phyloP scores from a whole-genome alignment of 1,140 invertebrate genomes.

The Drosophila jambulina region DNA sequence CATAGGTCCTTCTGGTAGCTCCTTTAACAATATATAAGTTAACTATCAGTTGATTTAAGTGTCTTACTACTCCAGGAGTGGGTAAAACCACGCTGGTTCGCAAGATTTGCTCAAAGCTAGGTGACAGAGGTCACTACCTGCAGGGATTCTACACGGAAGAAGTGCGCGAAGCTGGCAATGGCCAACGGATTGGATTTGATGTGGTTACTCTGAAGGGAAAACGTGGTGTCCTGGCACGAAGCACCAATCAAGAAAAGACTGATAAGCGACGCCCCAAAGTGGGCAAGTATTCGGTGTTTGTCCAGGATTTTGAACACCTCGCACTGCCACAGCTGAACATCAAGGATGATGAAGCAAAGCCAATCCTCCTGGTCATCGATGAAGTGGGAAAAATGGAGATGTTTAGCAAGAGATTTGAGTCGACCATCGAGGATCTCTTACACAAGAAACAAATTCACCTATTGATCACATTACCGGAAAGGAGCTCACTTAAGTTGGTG shows the following conservation, averaged over 20 bases:
- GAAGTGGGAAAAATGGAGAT: slow-evolving; percentile 72
- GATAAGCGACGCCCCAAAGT: slow-evolving; percentile 49
- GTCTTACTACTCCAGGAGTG: slow-evolving; percentile 21
- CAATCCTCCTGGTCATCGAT: slow-evolving; percentile 52
- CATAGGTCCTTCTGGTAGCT: slow-evolving; percentile 57
- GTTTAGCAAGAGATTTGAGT: slow-evolving; percentile 49
- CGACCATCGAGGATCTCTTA: slow-evolving; percentile 13
- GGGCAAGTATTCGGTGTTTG: slow-evolving; percentile 64
- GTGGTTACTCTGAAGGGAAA: slow-evolving; percentile 48
- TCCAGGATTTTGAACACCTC: slow-evolving; percentile 57
- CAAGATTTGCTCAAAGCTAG: slow-evolving; percentile 41
- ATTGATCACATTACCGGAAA: slow-evolving; percentile 42
- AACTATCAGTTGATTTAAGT: not conserved
- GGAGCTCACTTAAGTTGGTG: slow-evolving; percentile 33
- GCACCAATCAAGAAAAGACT: not conserved
- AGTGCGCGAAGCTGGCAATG: slow-evolving; percentile 16
- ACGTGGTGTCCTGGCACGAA: slow-evolving; percentile 51
- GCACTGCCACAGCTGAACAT: slow-evolving; percentile 26
- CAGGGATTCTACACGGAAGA: slow-evolving; percentile 69
- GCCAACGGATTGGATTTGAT: slow-evolving; percentile 63
- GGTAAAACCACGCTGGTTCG: slow-evolving; percentile 65
- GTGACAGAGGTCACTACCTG: slow-evolving; percentile 1
- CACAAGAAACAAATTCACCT: slow-evolving; percentile 7
- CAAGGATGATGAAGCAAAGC: not conserved
- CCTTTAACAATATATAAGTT: not conserved